Evolutionary conservation across 2,888 invertebrate genomes (phyloP), one percentile per base, ranked within the genome.

Genomic region (Boloria selene): DNA sequence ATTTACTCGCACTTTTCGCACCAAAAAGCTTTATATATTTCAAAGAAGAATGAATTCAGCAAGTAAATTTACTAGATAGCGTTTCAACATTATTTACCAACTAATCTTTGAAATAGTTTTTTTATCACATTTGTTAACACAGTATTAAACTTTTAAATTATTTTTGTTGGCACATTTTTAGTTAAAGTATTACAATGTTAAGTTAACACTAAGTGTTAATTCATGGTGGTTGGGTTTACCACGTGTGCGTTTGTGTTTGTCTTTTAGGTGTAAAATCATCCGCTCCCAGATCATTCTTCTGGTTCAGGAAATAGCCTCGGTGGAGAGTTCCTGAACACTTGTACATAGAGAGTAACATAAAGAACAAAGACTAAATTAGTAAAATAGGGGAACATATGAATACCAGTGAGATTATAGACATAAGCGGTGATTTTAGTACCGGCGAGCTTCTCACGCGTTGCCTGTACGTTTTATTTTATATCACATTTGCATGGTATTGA

Each of bases 261-360:
- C 86, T 90, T 92, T 90, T 92, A 92, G 92, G 92, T 92, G 79
- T 91, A 87, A 92, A 92, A 90, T 89, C 92, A 92, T 88, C 92
- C 85, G 92, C 88, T 82, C 92, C 92, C 85, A 87, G 92, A 85
- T 92, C 92, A 81, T 92, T 92, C 91, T 92, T 92, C 92, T 92
- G 92, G 92, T 92, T 91, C 92, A 92, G 91, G 88, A 90, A 92
- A 87, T 92, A 92, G 82, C 85, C 84, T 81, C 83, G 83, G 76
- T 80, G 88, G 80, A 84, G 86, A 82, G 86, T 84, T 89, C 89
- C 90, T 88, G 90, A 87, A 83, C 77, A 72, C 74, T 86, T 92
- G 90, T 92, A 90, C 76, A 91, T 91, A 91, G 79, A 89, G 83
- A 85, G 72, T 66, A 83, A 75, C 77, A 82, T 87, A 89, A 86